Percentiles rank a stretch among this genome's conserved stretches.
These are phyloP conservation scores for Heliocidaris tuberculata DNA, from an alignment of 35 echinoderm and acorn worm species.

Conservation along the genomic window DNA sequence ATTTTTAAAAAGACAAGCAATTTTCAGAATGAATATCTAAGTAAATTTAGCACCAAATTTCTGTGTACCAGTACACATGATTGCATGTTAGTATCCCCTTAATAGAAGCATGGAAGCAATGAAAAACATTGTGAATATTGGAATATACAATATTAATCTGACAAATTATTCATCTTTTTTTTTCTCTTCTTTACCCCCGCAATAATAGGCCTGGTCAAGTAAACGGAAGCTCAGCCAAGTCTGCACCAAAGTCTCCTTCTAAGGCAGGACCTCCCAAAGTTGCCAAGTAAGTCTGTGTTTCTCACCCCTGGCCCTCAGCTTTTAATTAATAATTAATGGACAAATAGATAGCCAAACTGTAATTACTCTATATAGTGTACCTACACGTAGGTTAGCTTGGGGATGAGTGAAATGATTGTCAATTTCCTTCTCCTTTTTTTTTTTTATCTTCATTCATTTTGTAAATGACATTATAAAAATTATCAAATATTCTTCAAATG, in stretches of 20 bases:
- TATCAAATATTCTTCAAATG: too few species aligned
- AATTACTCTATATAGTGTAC: too few species aligned
- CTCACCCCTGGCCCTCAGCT: too few species aligned
- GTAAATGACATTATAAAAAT: too few species aligned
- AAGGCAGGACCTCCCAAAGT: not conserved
- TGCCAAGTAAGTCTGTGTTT: slow-evolving; percentile 3
- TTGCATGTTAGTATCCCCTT: not conserved
- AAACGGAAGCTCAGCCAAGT: slow-evolving; percentile 9
- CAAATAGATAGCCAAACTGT: too few species aligned
- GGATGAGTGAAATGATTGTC: too few species aligned
- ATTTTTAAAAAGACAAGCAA: too few species aligned
- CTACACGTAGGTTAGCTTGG: too few species aligned
- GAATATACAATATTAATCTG: not conserved
- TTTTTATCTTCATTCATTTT: too few species aligned
- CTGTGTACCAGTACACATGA: too few species aligned
- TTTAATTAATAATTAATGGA: too few species aligned
- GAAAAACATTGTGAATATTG: not conserved
- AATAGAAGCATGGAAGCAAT: not conserved
- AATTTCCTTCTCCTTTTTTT: too few species aligned
- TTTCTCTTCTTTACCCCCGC: slow-evolving; percentile 11
- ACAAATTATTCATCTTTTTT: not conserved
- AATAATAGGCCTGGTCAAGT: slow-evolving; percentile 27
- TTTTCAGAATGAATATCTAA: not conserved
- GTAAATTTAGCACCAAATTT: not conserved
- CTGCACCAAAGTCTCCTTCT: slow-evolving; percentile 18